Percentiles rank a stretch among this genome's conserved stretches.
phyloP scores from a whole-genome alignment of 1,140 invertebrate species.

The Zaprionus tsacasi region DNA sequence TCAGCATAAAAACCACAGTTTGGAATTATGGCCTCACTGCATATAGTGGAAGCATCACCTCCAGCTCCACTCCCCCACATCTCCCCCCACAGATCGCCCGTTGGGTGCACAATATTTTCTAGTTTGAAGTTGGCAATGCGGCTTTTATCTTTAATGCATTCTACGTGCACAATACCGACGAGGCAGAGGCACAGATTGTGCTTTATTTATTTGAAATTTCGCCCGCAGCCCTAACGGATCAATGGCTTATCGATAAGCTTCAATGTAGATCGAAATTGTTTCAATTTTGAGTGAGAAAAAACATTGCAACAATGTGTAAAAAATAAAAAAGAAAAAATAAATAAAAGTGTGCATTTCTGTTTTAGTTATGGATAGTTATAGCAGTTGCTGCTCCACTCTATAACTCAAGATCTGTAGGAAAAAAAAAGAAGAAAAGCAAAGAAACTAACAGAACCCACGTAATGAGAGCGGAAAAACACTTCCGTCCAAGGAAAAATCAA shows the following conservation, averaged over 20 bases:
- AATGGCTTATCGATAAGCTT: no score
- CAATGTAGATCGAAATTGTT: neutral
- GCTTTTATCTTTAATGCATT: conserved; percentile 74
- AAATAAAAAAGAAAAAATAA: neutral
- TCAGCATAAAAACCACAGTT: conserved; percentile 73
- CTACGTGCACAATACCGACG: conserved; percentile 55
- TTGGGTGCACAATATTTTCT: conserved; percentile 61
- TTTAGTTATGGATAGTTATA: no score
- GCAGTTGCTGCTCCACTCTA: no score
- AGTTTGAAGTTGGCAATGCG: conserved; percentile 57
- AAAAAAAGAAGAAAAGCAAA: neutral
- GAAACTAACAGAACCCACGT: neutral
- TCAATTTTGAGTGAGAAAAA: neutral
- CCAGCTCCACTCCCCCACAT: neutral
- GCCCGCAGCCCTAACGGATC: no score
- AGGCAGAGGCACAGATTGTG: neutral
- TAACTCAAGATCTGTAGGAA: no score
- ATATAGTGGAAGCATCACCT: conserved; percentile 37
- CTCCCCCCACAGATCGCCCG: conserved; percentile 5
- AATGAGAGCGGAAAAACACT: conserved; percentile 13
- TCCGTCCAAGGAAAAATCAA: conserved; percentile 18
- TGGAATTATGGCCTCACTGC: conserved; percentile 68
- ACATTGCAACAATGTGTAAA: neutral
- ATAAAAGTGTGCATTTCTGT: no score
- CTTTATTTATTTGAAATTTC: neutral